Conservation (phyloP, 2,888 invertebrate genomes). For the Mythimna lalbum region DNA sequence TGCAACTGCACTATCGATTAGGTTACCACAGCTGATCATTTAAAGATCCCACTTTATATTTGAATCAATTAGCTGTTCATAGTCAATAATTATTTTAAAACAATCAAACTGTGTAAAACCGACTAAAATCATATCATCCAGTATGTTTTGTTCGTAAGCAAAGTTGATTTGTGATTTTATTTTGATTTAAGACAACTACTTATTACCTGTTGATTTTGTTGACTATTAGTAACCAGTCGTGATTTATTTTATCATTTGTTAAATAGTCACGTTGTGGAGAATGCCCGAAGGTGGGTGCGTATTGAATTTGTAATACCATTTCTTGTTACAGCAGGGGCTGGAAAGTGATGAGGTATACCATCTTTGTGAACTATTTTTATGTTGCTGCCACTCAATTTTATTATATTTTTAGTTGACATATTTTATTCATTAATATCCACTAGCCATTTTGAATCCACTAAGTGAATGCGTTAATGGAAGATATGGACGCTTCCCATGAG, state of each 20-base stretch:
- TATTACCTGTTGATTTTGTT: constrained; percentile 66
- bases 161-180: constrained; percentile 71
- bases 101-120: constrained; percentile 63
- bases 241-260: constrained; percentile 75
- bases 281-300: constrained; percentile 90
- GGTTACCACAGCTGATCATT: constrained; percentile 79
- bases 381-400: constrained; percentile 90
- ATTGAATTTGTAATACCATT: constrained; percentile 90
- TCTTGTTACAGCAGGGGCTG: constrained; percentile 97
- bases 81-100: constrained; percentile 67
- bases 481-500: constrained; percentile 89
- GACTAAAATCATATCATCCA: constrained; percentile 70
- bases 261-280: constrained; percentile 79
- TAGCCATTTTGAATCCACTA: constrained; percentile 87
- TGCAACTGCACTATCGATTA: constrained; percentile 79
- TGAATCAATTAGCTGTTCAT: constrained; percentile 69
- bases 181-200: constrained; percentile 66
- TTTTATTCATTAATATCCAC: constrained; percentile 88
- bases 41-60: constrained; percentile 72
- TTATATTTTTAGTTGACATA: constrained; percentile 87
- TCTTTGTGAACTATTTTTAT: constrained; percentile 90
- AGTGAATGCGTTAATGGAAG: constrained; percentile 89
- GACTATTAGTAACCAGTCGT: constrained; percentile 65
- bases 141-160: constrained; percentile 73
- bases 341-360: constrained; percentile 97